These are phyloP conservation scores for Urosaurus nigricauda DNA, from an alignment of 2,797 vertebrate species.

Conservation along the genomic window DNA sequence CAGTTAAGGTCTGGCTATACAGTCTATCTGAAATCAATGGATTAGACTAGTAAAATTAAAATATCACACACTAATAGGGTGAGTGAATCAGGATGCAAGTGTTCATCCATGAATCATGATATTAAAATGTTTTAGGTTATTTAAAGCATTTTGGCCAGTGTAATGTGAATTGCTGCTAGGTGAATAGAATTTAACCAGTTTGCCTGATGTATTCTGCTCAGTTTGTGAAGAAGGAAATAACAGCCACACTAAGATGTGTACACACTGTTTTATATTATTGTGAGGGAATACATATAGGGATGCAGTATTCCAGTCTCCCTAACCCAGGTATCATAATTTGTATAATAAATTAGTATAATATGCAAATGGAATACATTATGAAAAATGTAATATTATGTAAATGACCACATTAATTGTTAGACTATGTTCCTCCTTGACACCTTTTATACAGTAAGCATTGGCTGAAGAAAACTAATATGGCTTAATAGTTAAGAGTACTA, in stretches of 20 bases:
- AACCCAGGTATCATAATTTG: too few relatives aligned
- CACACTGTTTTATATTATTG: background rate
- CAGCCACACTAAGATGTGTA: background rate
- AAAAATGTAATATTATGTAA: background rate
- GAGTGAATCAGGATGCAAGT: background rate
- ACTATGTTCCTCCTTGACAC: too few relatives aligned
- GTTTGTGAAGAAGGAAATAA: background rate
- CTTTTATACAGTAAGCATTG: too few relatives aligned
- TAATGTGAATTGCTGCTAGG: background rate
- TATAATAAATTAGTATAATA: too few relatives aligned
- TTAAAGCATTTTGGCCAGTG: background rate
- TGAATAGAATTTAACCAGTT: background rate
- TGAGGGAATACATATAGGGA: too few relatives aligned
- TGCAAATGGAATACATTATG: background rate
- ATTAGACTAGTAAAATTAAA: background rate
- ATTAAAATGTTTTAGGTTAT: background rate
- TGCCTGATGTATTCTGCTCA: background rate
- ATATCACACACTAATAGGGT: background rate
- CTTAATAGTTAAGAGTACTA: too few relatives aligned
- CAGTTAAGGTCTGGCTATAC: background rate
- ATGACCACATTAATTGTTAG: too few relatives aligned
- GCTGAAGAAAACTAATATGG: too few relatives aligned
- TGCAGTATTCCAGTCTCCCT: too few relatives aligned
- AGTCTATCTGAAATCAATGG: background rate
- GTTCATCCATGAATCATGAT: background rate